Conservation (phyloP, 2,888 invertebrate genomes). For the Ashinkailepas kermadecensis region DNA sequence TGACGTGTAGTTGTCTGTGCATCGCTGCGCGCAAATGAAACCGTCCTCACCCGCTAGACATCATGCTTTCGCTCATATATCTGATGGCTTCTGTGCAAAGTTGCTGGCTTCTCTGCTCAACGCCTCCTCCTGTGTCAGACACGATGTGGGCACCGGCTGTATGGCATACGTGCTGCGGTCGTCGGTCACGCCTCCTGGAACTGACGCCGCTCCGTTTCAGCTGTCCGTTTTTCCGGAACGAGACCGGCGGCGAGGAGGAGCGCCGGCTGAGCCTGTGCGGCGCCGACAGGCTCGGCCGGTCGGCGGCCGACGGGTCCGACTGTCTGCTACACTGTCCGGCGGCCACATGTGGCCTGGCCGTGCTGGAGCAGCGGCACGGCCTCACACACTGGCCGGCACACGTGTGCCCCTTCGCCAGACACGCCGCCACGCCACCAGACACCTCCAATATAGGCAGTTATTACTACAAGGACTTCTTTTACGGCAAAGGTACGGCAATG, state of each 20-base stretch:
- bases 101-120: no score
- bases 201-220: constrained; percentile 38
- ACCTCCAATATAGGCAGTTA: constrained; percentile 20
- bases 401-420: constrained; percentile 51
- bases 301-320: background rate
- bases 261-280: constrained; percentile 61
- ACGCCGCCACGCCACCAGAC: constrained; percentile 41
- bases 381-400: constrained; percentile 67
- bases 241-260: constrained; percentile 84
- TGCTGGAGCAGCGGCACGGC: constrained; percentile 66
- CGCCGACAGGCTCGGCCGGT: background rate
- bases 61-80: no score
- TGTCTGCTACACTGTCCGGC: constrained; percentile 58
- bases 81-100: no score
- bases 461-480: constrained; percentile 23
- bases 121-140: no score
- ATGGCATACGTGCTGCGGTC: no score
- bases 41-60: no score
- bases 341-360: constrained; percentile 72
- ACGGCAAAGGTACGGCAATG: background rate
- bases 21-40: no score
- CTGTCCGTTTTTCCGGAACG: constrained; percentile 90
- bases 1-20: no score
- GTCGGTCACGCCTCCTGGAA: no score
- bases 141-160: no score